Percentiles rank a stretch among this genome's conserved stretches.
Evolutionary conservation across 2,113 vertebrate species (phyloP).

Genomic region (Coreoperca whiteheadi): DNA sequence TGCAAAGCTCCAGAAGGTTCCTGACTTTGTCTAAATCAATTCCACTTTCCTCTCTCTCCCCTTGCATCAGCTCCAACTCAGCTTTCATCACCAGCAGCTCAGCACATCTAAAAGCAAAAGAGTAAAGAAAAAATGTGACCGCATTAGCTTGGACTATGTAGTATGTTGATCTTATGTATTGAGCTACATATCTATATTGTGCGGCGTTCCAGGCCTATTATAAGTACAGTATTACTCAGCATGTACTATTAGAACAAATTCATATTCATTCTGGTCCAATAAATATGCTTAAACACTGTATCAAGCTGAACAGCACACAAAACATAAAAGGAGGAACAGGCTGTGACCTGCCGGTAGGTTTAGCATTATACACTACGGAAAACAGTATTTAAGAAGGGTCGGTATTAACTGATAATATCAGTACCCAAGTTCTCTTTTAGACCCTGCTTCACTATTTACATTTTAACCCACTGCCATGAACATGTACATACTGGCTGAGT

Average conservation of each 20-base stretch:
- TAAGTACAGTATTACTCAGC: background rate
- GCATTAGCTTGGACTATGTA: background rate
- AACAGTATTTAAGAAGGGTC: background rate
- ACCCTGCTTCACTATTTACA: background rate
- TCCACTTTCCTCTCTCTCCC: constrained; percentile 83
- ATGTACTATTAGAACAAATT: background rate
- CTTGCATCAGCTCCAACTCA: constrained; percentile 89
- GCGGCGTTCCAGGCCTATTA: background rate
- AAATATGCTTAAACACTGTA: background rate
- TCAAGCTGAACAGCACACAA: background rate
- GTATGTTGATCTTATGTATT: background rate
- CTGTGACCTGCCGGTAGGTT: background rate
- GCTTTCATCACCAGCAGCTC: constrained; percentile 91
- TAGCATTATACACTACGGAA: background rate
- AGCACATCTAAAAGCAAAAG: constrained; percentile 82
- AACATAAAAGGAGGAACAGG: background rate
- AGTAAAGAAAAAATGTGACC: background rate
- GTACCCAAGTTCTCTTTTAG: background rate
- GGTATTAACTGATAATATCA: background rate
- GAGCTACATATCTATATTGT: background rate
- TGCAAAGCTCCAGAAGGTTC: constrained; percentile 88
- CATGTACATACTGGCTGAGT: constrained; percentile 84
- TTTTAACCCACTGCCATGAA: background rate
- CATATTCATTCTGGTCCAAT: background rate
- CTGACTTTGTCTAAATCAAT: constrained; percentile 87